These are phyloP conservation scores for Yponomeuta plumbellus DNA, from an alignment of 2,888 invertebrate species.

Conservation along the genomic window DNA sequence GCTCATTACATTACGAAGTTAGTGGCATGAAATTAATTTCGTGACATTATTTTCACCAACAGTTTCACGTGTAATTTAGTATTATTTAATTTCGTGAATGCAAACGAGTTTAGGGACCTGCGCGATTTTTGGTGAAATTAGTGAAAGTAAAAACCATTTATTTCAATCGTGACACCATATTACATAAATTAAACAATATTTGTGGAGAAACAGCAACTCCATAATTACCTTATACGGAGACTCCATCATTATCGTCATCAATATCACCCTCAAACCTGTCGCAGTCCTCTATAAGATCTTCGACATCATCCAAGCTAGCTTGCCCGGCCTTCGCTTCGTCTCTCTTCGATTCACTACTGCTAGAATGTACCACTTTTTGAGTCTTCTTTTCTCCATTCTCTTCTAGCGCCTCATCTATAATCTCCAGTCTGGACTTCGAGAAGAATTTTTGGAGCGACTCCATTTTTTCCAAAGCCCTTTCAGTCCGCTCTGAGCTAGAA, in stretches of 20 bases:
- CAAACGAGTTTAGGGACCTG: too few relatives aligned
- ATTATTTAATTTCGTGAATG: too few relatives aligned
- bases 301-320: constrained; percentile 65
- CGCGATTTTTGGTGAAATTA: too few relatives aligned
- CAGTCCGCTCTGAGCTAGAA: constrained; percentile 47
- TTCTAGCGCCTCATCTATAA: constrained; percentile 64
- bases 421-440: constrained; percentile 62
- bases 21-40: too few relatives aligned
- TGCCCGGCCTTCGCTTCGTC: constrained; percentile 42
- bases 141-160: too few relatives aligned
- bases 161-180: too few relatives aligned
- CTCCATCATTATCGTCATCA: not conserved
- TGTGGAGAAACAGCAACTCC: too few relatives aligned
- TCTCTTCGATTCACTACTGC: constrained; percentile 21
- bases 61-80: too few relatives aligned
- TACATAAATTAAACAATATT: too few relatives aligned
- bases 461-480: constrained; percentile 59
- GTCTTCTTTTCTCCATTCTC: constrained; percentile 45
- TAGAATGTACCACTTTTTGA: constrained; percentile 18
- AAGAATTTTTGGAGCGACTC: constrained; percentile 66
- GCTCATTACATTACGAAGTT: too few relatives aligned
- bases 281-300: constrained; percentile 40
- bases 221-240: not conserved
- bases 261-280: not conserved
- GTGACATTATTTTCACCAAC: too few relatives aligned